Evolutionary conservation across 2,797 vertebrate genomes (phyloP).

Genomic region (Acomys russatus): DNA sequence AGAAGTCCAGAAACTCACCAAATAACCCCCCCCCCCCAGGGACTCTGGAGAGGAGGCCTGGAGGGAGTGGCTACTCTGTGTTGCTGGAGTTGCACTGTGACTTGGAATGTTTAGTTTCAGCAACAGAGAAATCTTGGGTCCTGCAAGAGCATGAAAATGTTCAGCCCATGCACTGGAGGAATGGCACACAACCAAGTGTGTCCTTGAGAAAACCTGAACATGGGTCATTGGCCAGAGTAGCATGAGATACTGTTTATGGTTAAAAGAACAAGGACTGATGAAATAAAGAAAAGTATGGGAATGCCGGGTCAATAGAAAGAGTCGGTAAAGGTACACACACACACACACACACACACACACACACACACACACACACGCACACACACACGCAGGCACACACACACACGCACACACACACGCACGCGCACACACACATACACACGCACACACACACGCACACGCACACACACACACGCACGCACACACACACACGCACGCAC

Average conservation of each 20-base stretch:
- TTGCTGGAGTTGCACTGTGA: not conserved
- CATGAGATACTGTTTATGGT: not conserved
- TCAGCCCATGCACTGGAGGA: not conserved
- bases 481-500: not conserved
- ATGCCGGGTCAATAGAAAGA: not conserved
- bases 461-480: not conserved
- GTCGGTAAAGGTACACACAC: not conserved
- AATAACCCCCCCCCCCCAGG: not conserved
- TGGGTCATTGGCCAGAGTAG: not conserved
- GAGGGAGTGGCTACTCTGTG: not conserved
- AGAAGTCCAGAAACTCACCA: not conserved
- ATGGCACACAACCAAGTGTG: not conserved
- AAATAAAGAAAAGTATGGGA: not conserved
- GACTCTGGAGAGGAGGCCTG: not conserved
- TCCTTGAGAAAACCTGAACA: not conserved
- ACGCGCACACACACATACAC: not conserved
- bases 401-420: not conserved
- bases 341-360: not conserved
- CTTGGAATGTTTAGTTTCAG: not conserved
- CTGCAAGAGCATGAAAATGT: not conserved
- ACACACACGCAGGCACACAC: too few species aligned
- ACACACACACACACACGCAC: not conserved
- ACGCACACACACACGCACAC: not conserved
- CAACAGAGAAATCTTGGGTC: not conserved
- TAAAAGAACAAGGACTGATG: not conserved